Evolutionary conservation across 2,113 vertebrate genomes (phyloP).

Genomic region (Pteronura brasiliensis): DNA sequence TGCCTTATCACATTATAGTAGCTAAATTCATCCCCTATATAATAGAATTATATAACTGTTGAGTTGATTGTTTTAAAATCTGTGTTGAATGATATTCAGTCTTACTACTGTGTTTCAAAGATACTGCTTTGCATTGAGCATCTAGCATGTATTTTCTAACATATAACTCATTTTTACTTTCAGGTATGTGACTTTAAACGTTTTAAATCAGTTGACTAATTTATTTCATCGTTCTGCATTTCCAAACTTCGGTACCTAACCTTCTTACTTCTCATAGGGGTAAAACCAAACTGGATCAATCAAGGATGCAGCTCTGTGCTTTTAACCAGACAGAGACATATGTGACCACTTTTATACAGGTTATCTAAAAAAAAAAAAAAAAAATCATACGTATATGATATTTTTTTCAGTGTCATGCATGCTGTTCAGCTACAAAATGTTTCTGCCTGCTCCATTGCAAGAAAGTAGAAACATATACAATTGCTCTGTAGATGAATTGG

Average conservation of each 20-base stretch:
- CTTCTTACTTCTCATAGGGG: constrained; percentile 87
- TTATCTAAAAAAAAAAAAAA: constrained; percentile 80
- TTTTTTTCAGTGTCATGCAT: constrained; percentile 85
- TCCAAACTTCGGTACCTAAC: constrained; percentile 75
- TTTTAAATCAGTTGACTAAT: constrained; percentile 39
- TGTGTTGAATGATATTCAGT: constrained; percentile 5
- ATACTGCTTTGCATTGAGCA: background rate
- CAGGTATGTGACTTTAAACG: background rate
- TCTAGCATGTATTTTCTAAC: background rate
- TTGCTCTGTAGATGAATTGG: constrained; percentile 68
- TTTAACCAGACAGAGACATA: constrained; percentile 85
- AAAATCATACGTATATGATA: constrained; percentile 77
- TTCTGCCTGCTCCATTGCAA: constrained; percentile 81
- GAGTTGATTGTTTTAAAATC: background rate
- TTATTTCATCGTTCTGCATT: constrained; percentile 59
- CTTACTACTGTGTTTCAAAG: background rate
- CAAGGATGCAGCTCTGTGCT: constrained; percentile 84
- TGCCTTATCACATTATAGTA: background rate
- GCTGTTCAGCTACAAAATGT: constrained; percentile 78
- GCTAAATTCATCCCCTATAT: background rate
- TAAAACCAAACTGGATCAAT: constrained; percentile 84
- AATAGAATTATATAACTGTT: background rate
- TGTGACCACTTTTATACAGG: constrained; percentile 84
- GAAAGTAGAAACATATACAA: constrained; percentile 69
- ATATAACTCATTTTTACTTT: constrained; percentile 17